Base-by-base conservation (phyloP, 2,797 vertebrate species). In the Sebastes diaconus region DNA sequence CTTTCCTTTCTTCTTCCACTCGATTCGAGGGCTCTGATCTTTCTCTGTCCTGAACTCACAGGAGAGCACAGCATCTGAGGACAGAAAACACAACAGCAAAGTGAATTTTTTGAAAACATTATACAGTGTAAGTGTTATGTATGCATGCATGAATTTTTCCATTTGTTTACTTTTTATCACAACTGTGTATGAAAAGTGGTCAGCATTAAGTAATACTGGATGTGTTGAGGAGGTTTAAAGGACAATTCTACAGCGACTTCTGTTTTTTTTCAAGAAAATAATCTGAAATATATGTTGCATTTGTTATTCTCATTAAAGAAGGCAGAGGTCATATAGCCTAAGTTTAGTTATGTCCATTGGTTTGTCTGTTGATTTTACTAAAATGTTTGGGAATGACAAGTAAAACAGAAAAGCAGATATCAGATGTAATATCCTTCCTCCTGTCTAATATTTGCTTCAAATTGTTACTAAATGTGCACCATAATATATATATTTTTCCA, bases 1-100 rank as follows among this genome's bases (percentile, higher is more conserved):
- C n/a, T 90, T 93, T 27, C 90, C 84, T 14, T 91, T 95, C 92
- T 97, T 99, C 95, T 99, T 99, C 98, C 98, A 99, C 93, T 99
- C 98, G 30, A 98, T 94, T 58, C 98, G 96, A 63, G 96, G 95
- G 75, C 88, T 94, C 6, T 86, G 91, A 6, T 95, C 96, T 86
- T 94, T 97, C 32, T 96, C 96, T n/a, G 96, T 95, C 88, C 87
- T 94, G 85, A 96, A 97, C 84, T 95, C 97, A 87, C 98, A 99
- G 86, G 94, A 83, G 73, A 99, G 96, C 68, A 97, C 95, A 3
- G 95, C 97, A 74, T 97, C 98, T 99, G 87, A 9, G 55, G 42
- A 70, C n/a, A 60, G 4, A 27, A 42, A 32, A 22, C 6, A 39
- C 1, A 67, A 18, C 30, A 55, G 20, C 2, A 50, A 27, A 24